Percentiles rank a stretch among this genome's conserved stretches.
Conservation (phyloP, 2,888 invertebrate species). For the Amorpha juglandis region DNA sequence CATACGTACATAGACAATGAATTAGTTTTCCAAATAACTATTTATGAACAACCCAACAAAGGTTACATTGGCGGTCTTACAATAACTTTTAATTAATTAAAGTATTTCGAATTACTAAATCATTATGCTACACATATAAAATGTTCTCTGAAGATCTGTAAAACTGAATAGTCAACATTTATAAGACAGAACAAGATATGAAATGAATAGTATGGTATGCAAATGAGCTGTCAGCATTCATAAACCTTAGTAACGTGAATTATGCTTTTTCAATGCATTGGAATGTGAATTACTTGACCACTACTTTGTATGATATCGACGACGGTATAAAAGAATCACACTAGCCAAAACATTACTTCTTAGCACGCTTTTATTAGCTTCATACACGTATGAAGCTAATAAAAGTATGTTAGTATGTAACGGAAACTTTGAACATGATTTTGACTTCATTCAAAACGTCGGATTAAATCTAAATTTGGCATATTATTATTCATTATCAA, state of each 20-base stretch:
- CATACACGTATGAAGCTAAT: no score
- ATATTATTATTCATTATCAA: no score
- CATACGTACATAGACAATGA: not conserved
- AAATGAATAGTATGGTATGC: slow-evolving; percentile 8
- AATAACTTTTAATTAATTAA: no score
- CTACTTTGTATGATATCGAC: not conserved
- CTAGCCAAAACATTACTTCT: no score
- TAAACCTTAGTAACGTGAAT: not conserved
- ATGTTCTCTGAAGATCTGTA: not conserved
- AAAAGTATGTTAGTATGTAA: no score
- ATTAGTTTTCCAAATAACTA: not conserved
- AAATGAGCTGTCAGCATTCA: slow-evolving; percentile 8
- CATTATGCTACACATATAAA: no score
- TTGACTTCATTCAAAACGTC: no score
- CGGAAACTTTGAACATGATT: no score
- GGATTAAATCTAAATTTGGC: no score
- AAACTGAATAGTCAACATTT: not conserved
- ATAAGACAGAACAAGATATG: not conserved
- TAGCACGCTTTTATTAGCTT: no score
- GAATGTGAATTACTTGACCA: not conserved
- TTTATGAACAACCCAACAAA: not conserved
- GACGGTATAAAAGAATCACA: not conserved
- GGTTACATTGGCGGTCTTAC: no score
- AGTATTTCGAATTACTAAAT: no score
- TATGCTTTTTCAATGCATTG: slow-evolving; percentile 6